These are phyloP conservation scores for Dugesia japonica DNA, from an alignment of 2,888 invertebrate genomes.

Conservation along the genomic window DNA sequence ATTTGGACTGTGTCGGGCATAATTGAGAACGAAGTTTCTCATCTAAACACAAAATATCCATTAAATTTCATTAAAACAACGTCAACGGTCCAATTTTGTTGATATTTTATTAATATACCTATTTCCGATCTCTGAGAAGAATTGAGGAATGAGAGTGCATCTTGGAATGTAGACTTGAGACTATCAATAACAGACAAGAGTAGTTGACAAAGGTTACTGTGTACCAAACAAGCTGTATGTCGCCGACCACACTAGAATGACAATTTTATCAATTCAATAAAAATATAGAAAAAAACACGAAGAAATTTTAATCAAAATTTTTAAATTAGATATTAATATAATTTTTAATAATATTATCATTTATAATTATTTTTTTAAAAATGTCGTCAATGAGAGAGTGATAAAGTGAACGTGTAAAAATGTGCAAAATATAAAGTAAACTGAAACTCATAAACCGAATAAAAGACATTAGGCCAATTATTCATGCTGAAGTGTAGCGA, in stretches of 20 bases:
- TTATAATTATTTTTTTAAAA: too few species aligned
- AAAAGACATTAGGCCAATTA: too few species aligned
- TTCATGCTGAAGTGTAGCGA: too few species aligned
- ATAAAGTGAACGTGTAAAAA: too few species aligned
- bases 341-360: too few species aligned
- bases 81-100: background rate
- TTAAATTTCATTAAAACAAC: background rate
- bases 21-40: background rate
- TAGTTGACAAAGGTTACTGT: constrained; percentile 23
- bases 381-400: too few species aligned
- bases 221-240: background rate
- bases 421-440: too few species aligned
- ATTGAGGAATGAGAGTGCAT: constrained; percentile 1
- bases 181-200: constrained; percentile 20
- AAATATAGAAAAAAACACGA: too few species aligned
- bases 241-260: constrained; percentile 20
- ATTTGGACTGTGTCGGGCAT: background rate
- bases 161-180: constrained; percentile 26
- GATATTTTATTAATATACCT: background rate
- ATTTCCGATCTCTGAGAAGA: background rate
- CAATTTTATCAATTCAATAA: background rate
- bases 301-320: too few species aligned
- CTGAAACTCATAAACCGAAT: too few species aligned
- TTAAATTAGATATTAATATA: too few species aligned
- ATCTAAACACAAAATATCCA: background rate